phyloP scores from a whole-genome alignment of 1,140 invertebrate genomes.

The Grapholita molesta region DNA sequence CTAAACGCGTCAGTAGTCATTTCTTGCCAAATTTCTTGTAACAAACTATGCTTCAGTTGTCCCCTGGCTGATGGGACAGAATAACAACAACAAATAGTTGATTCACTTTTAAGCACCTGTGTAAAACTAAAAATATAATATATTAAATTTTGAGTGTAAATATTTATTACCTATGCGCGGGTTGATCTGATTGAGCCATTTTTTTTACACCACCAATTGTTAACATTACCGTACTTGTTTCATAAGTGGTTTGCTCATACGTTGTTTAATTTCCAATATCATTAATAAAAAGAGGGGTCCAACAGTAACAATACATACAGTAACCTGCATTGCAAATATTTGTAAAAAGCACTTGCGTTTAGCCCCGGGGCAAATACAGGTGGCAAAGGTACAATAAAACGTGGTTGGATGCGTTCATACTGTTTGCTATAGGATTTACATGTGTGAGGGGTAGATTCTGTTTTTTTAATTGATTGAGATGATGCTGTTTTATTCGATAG shows the following conservation, averaged over 20 bases:
- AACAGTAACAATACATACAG: constrained; percentile 46
- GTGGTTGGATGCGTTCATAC: constrained; percentile 10
- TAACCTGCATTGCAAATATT: constrained; percentile 20
- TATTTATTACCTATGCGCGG: no score
- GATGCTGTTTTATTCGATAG: not conserved
- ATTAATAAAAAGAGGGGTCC: constrained; percentile 27
- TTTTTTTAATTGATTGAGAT: not conserved
- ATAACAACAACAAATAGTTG: no score
- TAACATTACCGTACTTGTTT: no score
- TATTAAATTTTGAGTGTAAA: no score
- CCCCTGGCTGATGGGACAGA: no score
- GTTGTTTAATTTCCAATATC: constrained; percentile 9
- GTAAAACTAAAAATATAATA: no score
- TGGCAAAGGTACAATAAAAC: constrained; percentile 30
- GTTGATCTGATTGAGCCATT: not conserved
- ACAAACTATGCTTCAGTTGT: no score
- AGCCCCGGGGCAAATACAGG: constrained; percentile 63
- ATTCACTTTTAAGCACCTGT: no score
- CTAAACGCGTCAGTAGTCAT: no score
- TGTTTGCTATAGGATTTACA: constrained; percentile 20
- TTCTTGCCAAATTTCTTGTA: no score
- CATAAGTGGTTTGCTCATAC: not conserved
- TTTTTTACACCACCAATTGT: not conserved
- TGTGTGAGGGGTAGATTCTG: not conserved
- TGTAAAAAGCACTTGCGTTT: constrained; percentile 33